These are phyloP conservation scores for Trichogramma dendrolimi DNA, from an alignment of 2,888 invertebrate species.

Conservation along the genomic window DNA sequence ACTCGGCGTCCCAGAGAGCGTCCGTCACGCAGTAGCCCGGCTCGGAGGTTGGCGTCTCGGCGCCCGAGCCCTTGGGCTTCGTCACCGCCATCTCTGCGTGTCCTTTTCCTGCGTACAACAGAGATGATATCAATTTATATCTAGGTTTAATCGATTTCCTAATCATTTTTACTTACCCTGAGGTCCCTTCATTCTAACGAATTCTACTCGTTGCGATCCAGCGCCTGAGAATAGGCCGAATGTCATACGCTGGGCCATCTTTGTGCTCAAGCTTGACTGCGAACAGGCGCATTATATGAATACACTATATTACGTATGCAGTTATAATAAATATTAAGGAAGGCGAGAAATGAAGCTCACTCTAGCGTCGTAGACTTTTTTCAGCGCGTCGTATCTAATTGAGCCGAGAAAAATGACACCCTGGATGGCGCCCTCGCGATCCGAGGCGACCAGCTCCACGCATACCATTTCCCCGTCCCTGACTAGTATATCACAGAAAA, in stretches of 20 bases:
- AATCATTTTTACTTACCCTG: conserved; percentile 57
- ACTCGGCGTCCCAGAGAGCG: conserved; percentile 79
- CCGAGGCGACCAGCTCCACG: conserved; percentile 92
- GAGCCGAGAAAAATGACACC: conserved; percentile 96
- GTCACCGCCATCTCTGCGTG: conserved; percentile 97
- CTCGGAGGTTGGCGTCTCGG: conserved; percentile 92
- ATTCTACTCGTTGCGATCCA: conserved; percentile 85
- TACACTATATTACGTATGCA: background rate
- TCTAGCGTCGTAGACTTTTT: conserved; percentile 92
- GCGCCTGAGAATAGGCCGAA: conserved; percentile 80
- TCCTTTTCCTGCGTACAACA: conserved; percentile 60
- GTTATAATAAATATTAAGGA: background rate
- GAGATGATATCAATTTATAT: background rate
- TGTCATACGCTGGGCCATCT: conserved; percentile 93
- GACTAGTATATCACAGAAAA: conserved; percentile 94
- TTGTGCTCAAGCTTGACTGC: conserved; percentile 89
- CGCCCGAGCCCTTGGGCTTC: conserved; percentile 86
- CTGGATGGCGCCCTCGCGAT: conserved; percentile 78
- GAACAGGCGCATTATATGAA: conserved; percentile 46
- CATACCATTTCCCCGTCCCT: conserved; percentile 99
- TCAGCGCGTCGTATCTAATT: conserved; percentile 94
- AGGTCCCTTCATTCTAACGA: conserved; percentile 97
- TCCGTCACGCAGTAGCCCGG: conserved; percentile 81
- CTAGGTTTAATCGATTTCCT: too few relatives aligned
- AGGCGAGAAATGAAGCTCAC: conserved; percentile 53